These are phyloP conservation scores for Agriopis marginaria DNA, from an alignment of 2,888 invertebrate genomes.

Conservation along the genomic window DNA sequence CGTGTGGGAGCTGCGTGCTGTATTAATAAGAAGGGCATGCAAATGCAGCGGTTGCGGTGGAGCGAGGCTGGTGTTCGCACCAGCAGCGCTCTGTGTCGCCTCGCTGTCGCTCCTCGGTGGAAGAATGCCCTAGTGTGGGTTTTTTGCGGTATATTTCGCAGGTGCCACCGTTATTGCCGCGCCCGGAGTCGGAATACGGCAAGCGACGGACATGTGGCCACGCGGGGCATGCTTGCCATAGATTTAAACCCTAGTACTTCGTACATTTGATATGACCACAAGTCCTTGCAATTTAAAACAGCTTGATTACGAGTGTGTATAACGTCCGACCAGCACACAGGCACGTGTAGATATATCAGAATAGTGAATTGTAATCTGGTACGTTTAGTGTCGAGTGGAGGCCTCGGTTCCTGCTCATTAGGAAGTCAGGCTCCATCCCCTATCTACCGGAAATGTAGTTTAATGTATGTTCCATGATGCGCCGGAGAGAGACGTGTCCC, in stretches of 20 bases:
- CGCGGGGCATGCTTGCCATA: constrained; percentile 26
- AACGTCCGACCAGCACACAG: background rate
- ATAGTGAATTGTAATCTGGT: background rate
- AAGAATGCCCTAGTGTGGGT: constrained; percentile 54
- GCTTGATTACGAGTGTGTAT: background rate
- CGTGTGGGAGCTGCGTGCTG: constrained; percentile 60
- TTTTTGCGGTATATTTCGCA: constrained; percentile 57
- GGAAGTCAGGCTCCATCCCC: constrained; percentile 43
- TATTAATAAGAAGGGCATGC: constrained; percentile 71
- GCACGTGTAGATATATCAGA: background rate
- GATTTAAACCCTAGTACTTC: background rate
- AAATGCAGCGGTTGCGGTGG: constrained; percentile 55
- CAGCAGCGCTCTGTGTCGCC: constrained; percentile 53
- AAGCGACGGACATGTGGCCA: constrained; percentile 13
- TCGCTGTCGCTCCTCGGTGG: constrained; percentile 49
- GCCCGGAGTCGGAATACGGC: constrained; percentile 30
- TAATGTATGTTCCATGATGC: constrained; percentile 29
- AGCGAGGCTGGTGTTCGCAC: constrained; percentile 28
- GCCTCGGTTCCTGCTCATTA: constrained; percentile 32
- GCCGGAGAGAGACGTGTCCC: constrained; percentile 28
- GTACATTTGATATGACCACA: background rate
- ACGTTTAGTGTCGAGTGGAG: constrained; percentile 1
- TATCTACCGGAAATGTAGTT: constrained; percentile 44
- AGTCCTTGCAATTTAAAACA: no score
- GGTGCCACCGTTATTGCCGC: constrained; percentile 49